Evolutionary conservation across 1,140 invertebrate species (phyloP), one percentile per base, ranked within the genome.

Genomic region (Andricus grossulariae): DNA sequence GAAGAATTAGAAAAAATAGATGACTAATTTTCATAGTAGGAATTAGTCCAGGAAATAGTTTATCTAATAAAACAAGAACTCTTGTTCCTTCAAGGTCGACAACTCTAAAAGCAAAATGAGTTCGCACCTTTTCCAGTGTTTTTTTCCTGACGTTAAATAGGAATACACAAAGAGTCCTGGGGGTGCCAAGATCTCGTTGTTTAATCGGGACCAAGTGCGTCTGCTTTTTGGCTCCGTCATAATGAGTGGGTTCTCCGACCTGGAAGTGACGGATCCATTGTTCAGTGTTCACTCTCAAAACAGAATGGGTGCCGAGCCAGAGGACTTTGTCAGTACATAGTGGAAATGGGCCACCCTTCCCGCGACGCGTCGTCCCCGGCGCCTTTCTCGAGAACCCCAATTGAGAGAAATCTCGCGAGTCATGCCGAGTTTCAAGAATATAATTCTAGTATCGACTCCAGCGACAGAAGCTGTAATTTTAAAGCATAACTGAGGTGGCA

Each of bases 241-340:
- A 70, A 75, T 70, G 74, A 75, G 60, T 70, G 45, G 74, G 51
- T 75, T 75, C 74, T 75, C 60, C 55, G 50, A 75, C 60, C 74
- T 75, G 74, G 52, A 70, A 75, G 70, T 75, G 74, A 75, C 74
- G 60, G 32, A 75, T 75, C 74, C 50, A 75, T 75, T 75, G 74
- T 75, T 75, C 74, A 66, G 13, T n/a, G 15, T 32, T 16, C 15
- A 55, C 39, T 45, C 39, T 45, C 19, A 55, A 60, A 21, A 32
- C 6, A 15, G 57, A 66, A 66, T 66, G 60, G 60, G 21, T 66
- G 60, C 13, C 16, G 21, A 13, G 60, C 13, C 16, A 15, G 25
- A 66, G 60, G 25, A 66, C 25, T 66, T 66, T n/a, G 60, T 66
- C 60, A 66, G 57, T 32, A 15, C 39, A 11, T 45, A 8, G 39